phyloP scores from a whole-genome alignment of 1,140 invertebrate species.

The Dinoponera quadriceps region DNA sequence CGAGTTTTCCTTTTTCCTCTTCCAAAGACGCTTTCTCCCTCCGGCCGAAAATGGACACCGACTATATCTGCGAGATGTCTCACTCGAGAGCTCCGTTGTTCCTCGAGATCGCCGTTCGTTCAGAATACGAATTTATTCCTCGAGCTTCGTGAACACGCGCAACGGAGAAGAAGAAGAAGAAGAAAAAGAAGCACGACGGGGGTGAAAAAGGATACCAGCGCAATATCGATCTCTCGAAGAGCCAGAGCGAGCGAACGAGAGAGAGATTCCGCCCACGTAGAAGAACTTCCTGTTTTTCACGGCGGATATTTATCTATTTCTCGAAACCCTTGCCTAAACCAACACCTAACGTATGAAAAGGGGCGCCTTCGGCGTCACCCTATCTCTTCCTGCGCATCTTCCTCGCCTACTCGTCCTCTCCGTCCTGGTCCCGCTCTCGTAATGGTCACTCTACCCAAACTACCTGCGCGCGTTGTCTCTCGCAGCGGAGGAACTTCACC shows the following conservation, averaged over 20 bases:
- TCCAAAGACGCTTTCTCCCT: conserved; percentile 60
- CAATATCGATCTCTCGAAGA: conserved; percentile 41
- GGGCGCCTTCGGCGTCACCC: conserved; percentile 72
- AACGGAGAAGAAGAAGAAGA: background rate
- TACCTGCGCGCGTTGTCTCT: conserved; percentile 67
- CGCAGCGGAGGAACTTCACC: conserved; percentile 34
- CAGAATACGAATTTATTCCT: conserved; percentile 16
- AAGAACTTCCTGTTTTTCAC: conserved; percentile 76
- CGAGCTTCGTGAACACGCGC: conserved; percentile 18
- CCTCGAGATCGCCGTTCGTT: conserved; percentile 36
- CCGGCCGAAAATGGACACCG: conserved; percentile 27
- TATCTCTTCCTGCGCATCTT: conserved; percentile 75
- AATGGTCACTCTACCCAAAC: conserved; percentile 51
- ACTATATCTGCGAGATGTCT: conserved; percentile 57
- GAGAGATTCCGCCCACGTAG: conserved; percentile 76
- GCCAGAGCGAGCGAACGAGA: background rate
- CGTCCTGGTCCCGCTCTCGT: conserved; percentile 7
- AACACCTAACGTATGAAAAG: conserved; percentile 76
- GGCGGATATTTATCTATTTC: conserved; percentile 79
- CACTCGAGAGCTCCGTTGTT: conserved; percentile 51
- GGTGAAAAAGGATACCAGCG: too few species aligned
- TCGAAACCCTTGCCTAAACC: conserved; percentile 78
- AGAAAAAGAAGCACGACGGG: background rate
- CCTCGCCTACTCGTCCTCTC: conserved; percentile 63
- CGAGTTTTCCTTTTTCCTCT: conserved; percentile 59